Evolutionary conservation across 2,113 vertebrate species (phyloP), one percentile per base, ranked within the genome.

Genomic region (Phyllostomus hastatus): DNA sequence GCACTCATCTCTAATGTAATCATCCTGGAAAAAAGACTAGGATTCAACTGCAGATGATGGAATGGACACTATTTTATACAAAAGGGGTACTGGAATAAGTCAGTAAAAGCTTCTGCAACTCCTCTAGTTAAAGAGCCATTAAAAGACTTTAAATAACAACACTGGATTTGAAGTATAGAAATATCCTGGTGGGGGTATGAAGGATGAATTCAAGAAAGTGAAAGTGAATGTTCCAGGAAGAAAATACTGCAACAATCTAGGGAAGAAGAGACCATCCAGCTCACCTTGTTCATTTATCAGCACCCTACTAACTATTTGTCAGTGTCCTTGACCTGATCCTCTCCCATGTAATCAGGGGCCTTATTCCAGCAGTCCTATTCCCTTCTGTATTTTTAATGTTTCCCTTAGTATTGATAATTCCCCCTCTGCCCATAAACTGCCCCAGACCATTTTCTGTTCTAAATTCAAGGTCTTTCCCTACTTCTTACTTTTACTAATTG

Each of bases 61-160:
- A 86, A 17, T 72, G 72, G 75, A 33, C 26, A 7, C 15, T 46
- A 59, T 52, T 95, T 88, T 80, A 57, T 31, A 15, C 9, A 46
- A n/a, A 54, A 9, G 1, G 5, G 38, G 5, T 12, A 8, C n/a
- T 72, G 20, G 20, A 41, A 50, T 83, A 64, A 64, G 41, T 16
- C 12, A 38, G n/a, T 66, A 38, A 64, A 75, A 80, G 9, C 35
- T 28, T 66, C 61, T n/a, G 26, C 67, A 38, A 87, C 4, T 22
- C 54, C 7, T 82, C 38, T 26, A 66, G 11, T 75, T 81, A 20
- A 0, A 83, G n/a, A 91, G 52, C 5, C 64, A 87, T 0, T 59
- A 9, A 61, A 87, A 88, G 9, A 75, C 95, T 83, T 90, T 90
- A 73, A 61, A 72, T 87, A 46, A 48, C 10, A 48, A 81, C 7